Conservation (phyloP, 2,888 invertebrate genomes). For the Rutpela maculata region DNA sequence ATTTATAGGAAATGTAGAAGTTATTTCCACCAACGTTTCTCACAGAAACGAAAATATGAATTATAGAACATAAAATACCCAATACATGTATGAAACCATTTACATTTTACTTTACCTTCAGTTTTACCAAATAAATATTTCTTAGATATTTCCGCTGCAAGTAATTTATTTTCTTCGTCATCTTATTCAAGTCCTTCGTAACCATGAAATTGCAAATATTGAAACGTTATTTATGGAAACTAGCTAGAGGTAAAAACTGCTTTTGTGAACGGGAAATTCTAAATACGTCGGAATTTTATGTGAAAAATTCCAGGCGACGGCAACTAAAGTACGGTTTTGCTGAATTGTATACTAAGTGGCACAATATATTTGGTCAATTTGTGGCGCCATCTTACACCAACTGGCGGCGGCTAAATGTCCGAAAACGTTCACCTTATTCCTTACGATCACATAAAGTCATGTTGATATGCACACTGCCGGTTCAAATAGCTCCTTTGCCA, state of each 20-base stretch:
- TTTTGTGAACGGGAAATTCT: background rate
- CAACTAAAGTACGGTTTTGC: conserved; percentile 14
- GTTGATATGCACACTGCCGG: conserved; percentile 31
- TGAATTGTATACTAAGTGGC: conserved; percentile 34
- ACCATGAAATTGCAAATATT: background rate
- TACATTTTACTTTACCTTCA: too few species aligned
- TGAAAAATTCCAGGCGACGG: background rate
- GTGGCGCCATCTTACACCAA: conserved; percentile 30
- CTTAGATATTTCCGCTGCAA: background rate
- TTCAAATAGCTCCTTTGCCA: conserved; percentile 33
- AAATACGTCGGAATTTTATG: conserved; percentile 17
- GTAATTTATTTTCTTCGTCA: background rate
- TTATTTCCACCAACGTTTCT: too few species aligned
- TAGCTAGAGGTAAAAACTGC: background rate
- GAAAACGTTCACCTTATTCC: conserved; percentile 23
- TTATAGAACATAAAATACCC: too few species aligned
- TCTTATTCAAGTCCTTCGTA: background rate
- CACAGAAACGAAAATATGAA: too few species aligned
- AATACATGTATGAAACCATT: too few species aligned
- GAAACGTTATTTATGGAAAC: background rate
- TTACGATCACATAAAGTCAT: conserved; percentile 30
- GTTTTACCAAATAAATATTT: too few species aligned
- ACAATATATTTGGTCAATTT: conserved; percentile 35
- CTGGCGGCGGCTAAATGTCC: conserved; percentile 31
- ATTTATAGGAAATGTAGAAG: too few species aligned